Evolutionary conservation across 2,797 vertebrate genomes (phyloP).

Genomic region (Gallinago nigripennis): DNA sequence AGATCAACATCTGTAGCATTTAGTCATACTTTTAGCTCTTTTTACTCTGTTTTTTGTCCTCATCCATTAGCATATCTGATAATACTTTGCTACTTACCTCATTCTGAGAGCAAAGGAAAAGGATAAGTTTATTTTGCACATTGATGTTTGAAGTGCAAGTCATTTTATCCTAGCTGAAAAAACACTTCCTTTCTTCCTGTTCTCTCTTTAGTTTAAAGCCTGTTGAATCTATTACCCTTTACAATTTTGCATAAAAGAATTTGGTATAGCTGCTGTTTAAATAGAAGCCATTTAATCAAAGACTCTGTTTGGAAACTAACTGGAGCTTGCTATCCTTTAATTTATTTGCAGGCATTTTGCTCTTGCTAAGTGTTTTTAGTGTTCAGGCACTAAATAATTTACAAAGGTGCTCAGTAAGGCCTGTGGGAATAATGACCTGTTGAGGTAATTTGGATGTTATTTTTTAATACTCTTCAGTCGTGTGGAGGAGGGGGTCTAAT

Average conservation of each 20-base stretch:
- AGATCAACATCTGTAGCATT: not conserved
- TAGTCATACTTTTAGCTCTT: not conserved
- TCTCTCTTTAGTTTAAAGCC: not conserved
- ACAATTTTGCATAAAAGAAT: not conserved
- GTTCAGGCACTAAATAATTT: conserved; percentile 14
- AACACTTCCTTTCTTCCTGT: not conserved
- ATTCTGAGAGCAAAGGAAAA: not conserved
- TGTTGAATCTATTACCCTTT: conserved; percentile 5
- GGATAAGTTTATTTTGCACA: not conserved
- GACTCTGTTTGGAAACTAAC: not conserved
- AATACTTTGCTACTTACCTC: not conserved
- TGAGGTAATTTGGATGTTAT: not conserved
- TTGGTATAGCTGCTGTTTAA: not conserved
- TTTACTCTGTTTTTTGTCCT: not conserved
- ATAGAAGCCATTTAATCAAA: conserved; percentile 38
- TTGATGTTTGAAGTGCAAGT: not conserved
- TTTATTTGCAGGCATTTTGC: conserved; percentile 17
- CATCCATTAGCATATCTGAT: not conserved
- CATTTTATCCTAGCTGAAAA: not conserved
- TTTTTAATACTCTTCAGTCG: not conserved
- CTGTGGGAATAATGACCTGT: not conserved
- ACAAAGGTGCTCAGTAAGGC: not conserved
- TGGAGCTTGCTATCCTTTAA: not conserved
- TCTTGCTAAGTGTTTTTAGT: not conserved
- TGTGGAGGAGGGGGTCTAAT: not conserved